Evolutionary conservation across 2,888 invertebrate genomes (phyloP).

Genomic region (Mycalesis mineus): DNA sequence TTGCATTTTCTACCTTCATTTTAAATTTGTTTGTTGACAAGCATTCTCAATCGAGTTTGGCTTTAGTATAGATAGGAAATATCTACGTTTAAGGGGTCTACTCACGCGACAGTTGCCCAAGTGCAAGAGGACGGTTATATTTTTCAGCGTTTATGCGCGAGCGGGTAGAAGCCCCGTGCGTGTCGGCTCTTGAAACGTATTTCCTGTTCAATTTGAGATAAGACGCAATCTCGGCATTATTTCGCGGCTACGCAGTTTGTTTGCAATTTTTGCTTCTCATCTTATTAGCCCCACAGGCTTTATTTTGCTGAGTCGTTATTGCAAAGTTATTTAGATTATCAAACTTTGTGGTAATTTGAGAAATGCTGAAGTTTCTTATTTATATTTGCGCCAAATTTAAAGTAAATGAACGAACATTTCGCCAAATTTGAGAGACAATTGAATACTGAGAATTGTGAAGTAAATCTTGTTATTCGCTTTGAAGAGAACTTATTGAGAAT

Average conservation of each 20-base stretch:
- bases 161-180: background rate
- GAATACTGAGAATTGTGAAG: no score
- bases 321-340: background rate
- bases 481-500: no score
- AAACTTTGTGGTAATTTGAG: background rate
- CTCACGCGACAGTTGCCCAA: no score
- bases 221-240: background rate
- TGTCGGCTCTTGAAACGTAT: background rate
- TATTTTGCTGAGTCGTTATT: background rate
- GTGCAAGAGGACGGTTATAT: no score
- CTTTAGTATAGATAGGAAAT: no score
- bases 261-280: background rate
- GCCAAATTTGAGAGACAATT: no score
- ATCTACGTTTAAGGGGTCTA: no score
- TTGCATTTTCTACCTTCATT: no score
- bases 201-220: conserved; percentile 12
- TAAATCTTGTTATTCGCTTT: no score
- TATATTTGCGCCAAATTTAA: background rate
- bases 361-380: background rate
- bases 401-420: background rate
- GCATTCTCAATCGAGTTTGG: no score
- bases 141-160: no score
- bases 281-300: background rate
- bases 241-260: background rate
- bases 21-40: no score